Base-by-base conservation (phyloP, 1,140 invertebrate genomes). In the Megalonaias nervosa region DNA sequence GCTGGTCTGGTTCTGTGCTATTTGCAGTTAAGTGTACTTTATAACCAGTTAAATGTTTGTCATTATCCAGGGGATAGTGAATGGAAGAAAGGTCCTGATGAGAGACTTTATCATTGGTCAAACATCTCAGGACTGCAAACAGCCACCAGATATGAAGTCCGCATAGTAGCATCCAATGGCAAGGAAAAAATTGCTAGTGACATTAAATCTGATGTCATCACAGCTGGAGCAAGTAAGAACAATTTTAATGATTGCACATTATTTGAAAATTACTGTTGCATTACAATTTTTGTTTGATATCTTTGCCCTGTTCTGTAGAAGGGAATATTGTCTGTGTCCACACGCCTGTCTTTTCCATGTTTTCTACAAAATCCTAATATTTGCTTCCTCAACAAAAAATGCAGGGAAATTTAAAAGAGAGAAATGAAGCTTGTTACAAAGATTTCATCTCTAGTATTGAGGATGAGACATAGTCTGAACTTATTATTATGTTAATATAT, bases 221-320 rank as follows among this genome's bases (percentile, higher is more conserved):
- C 81, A 55, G 68, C 60, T 67, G 81, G 81, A 73, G 77, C 72
- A 75, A 66, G 77, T 79, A 74, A 78, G 76, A 60, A 9, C 31
- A 23, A 17, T 16, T 66, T 66, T 62, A 57, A 61, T 62, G 38
- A 48, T 6, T 48, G 11, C 38, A 48, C 38, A 48, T 48, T 48
- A 48, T 48, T 31, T 48, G 38, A 48, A 48, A 48, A 48, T 48
- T 48, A 48, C 38, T 48, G 38, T 6, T 48, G 11, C 38, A 48
- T 6, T 48, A 48, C 38, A 48, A 48, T 9, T 48, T 48, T 48
- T 31, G 26, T 48, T 48, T 5, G 0, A 48, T 11, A 48, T 11
- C 38, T 48, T 5, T 48, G 38, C 38, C 9, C 11, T 48, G 11
- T 48, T 48, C 38, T 48, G 38, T 48, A 48, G 38, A 48, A 48